Evolutionary conservation across 2,113 vertebrate genomes (phyloP).

Genomic region (Notechis scutatus): DNA sequence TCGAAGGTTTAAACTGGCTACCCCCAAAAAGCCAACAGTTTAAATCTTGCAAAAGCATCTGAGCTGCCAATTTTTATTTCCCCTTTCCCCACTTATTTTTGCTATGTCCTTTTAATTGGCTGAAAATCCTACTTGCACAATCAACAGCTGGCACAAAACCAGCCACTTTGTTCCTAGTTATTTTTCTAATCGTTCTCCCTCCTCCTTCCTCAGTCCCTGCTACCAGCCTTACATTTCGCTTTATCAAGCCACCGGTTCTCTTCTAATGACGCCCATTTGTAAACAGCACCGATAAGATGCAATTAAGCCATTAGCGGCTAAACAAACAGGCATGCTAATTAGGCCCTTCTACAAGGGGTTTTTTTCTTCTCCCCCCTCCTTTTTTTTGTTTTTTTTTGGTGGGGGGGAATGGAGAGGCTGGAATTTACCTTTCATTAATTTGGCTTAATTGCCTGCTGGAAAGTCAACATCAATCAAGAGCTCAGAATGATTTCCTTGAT

Average conservation of each 20-base stretch:
- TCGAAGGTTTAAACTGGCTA: not conserved
- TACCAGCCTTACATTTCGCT: slow-evolving; percentile 30
- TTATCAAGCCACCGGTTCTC: slow-evolving; percentile 58
- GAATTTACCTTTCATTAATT: slow-evolving; percentile 83
- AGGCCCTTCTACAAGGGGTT: slow-evolving; percentile 67
- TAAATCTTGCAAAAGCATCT: slow-evolving; percentile 1
- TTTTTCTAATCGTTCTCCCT: not conserved
- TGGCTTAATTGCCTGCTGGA: slow-evolving; percentile 73
- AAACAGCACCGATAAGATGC: slow-evolving; percentile 78
- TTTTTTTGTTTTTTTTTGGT: too few relatives aligned
- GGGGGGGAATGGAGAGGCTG: slow-evolving; percentile 51
- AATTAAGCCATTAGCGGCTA: slow-evolving; percentile 78
- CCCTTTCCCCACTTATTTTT: not conserved
- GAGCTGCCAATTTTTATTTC: not conserved
- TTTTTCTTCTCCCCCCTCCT: not conserved
- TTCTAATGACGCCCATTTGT: slow-evolving; percentile 78
- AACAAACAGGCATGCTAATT: slow-evolving; percentile 77
- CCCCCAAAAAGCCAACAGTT: slow-evolving; percentile 36
- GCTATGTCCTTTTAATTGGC: slow-evolving; percentile 14
- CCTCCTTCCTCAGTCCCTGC: slow-evolving; percentile 7
- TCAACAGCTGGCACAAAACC: not conserved
- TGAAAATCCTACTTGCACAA: not conserved
- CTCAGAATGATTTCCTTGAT: slow-evolving; percentile 44
- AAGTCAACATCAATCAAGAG: slow-evolving; percentile 68
- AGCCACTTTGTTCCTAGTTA: not conserved